Base-by-base conservation (phyloP, 2,888 invertebrate genomes). In the Abrostola tripartita region DNA sequence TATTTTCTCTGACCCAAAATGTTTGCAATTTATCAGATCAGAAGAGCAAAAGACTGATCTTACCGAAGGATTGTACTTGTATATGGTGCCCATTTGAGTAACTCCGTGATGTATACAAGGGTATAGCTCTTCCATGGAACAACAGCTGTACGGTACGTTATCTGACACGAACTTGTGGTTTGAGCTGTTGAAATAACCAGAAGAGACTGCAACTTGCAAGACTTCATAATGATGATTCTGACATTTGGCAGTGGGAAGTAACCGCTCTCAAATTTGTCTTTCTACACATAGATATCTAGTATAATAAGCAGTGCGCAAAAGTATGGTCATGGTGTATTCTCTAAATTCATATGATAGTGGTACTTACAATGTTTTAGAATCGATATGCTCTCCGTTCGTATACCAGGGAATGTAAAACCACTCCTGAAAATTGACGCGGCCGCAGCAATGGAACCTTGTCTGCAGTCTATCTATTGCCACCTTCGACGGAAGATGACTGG, bases 101-200 rank as follows among this genome's bases (percentile, higher is more conserved):
- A 96, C 87, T 9, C 95, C 92, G 66, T 95, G 95, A 74, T 96
- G 96, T 49, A 96, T 95, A 79, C 96, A 96, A 0, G 95, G 95
- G 76, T 90, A 95, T 38, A 92, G 85, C 0, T 92, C 91, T 42
- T 93, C 90, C 79, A 95, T 94, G 0, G 95, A 94, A 76, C 96
- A 96, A 77, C 96, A 96, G 78, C 96, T 96, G 83, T 96, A 96
- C 0, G 96, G 96, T 0, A 96, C 95, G 68, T 95, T 95, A 68
- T 95, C 95, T 0, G 90, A 90, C 24, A 91, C 90, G 78, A 88
- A 95, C 86, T 88, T 93, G 79, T 80, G 89, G 55, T 81, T 82
- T 1, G 83, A 78, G 52, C 90, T 89, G 80, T 65, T 65, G 51
- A 52, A 64, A 58, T 24, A 0, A 47, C 14, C 24, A 35, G 11